Base-by-base conservation (phyloP, 1,140 invertebrate genomes). In the Papilio helenus region DNA sequence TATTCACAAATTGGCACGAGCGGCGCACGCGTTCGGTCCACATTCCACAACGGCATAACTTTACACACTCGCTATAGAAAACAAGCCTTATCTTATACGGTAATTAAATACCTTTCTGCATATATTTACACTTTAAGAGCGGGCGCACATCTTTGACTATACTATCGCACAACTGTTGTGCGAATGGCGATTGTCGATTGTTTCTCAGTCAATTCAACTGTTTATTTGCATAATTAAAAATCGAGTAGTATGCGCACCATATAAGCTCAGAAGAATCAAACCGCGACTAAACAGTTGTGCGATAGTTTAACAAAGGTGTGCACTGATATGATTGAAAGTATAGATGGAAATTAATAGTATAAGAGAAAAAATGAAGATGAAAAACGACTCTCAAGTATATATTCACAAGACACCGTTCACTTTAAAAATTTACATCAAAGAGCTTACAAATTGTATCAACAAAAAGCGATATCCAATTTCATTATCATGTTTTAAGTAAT, bases 1-100 rank as follows among this genome's bases (percentile, higher is more conserved):
- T 93, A 93, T 92, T 92, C 93, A 94, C 93, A 94, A 94, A 94
- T 94, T 93, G 93, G 91, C 93, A 93, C 93, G 93, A 94, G 93
- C 91, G 89, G 87, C 88, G 89, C 93, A 94, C 93, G 91, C 92
- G 92, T 88, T 89, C 65, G 77, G 49, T 29, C 65, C 18, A 55
- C 83, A 82, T 81, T 55, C 46, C 68, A 82, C 46, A 90, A 89
- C 46, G 80, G 65, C 80, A 42, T 87, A 87, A 85, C 76, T 80
- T 49, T 51, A 26, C 23, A 26, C n/a, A 39, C n/a, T 34, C 39
- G 34, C 29, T 84, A 74, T 39, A 20, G 12, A 90, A 82, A 86
- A 80, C 72, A 26, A 55, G 81, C 83, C 80, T 81, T 85, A 83
- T 12, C 3, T 77, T 14, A 16, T 26, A 12, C 1, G 65, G 76